phyloP scores from a whole-genome alignment of 2,113 vertebrate genomes.

The Astur gentilis region DNA sequence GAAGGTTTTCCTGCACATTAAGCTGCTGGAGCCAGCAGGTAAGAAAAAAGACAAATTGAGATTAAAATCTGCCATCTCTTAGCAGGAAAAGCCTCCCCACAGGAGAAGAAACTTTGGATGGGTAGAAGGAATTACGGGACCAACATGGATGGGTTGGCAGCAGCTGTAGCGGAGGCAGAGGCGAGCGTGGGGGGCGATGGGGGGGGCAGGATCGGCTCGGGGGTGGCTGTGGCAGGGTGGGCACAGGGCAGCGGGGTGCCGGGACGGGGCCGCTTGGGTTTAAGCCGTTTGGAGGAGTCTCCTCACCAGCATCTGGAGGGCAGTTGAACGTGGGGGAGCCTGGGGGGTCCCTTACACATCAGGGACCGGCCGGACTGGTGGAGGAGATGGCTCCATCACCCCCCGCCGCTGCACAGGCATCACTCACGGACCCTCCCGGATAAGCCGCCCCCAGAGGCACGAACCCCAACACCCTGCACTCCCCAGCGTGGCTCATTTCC shows the following conservation, averaged over 20 bases:
- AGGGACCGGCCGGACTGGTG: fast-evolving
- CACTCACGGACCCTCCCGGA: fast-evolving
- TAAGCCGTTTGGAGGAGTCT: not conserved
- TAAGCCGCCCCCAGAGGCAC: not conserved
- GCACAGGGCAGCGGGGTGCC: not conserved
- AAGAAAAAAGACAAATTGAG: not conserved
- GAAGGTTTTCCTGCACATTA: fast-evolving
- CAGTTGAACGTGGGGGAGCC: not conserved
- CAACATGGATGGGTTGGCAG: not conserved
- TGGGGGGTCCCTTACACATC: fast-evolving
- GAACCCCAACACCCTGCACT: not conserved
- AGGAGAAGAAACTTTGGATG: not conserved
- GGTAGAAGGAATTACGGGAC: not conserved
- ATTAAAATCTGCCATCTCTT: not conserved
- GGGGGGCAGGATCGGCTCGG: not conserved
- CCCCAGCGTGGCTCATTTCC: not conserved
- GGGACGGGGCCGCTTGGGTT: not conserved
- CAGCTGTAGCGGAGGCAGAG: not conserved
- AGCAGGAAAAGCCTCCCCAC: fast-evolving
- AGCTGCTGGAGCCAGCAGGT: not conserved
- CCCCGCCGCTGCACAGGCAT: fast-evolving
- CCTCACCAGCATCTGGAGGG: not conserved
- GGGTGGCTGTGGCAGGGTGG: not conserved
- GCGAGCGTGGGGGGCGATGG: not conserved
- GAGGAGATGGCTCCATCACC: not conserved